Base-by-base conservation (phyloP, 2,888 invertebrate species). In the Gymnoscelis rufifasciata region DNA sequence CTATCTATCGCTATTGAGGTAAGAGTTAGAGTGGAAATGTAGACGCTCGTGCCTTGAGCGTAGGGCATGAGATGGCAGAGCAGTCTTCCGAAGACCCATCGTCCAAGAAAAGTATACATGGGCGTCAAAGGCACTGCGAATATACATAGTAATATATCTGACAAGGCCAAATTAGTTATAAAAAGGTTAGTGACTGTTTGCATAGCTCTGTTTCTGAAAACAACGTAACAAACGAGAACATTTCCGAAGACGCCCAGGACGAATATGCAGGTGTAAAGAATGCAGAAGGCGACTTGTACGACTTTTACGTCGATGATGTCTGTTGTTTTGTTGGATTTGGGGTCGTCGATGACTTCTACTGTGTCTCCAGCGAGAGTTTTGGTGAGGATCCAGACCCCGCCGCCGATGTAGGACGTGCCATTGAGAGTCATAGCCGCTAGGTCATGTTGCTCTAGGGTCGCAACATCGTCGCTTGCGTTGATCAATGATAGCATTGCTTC, bases 1-100 rank as follows among this genome's bases (percentile, higher is more conserved):
- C 97, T 90, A 78, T 97, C 97, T 56, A 97, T 92, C 3, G 97
- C 97, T 62, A 97, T 97, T 19, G 96, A 94, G n/a, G 95, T 96
- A 13, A 97, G 89, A 0, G 97, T 97, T 46, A 97, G 86, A 0
- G 96, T 96, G 19, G 95, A 95, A 56, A 97, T 95, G 82, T 97
- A 97, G 33, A 97, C 95, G 69, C 95, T 94, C 38, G 94, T 93
- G 13, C 95, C 96, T 83, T 95, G 94, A 6, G 94, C 93, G 76
- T 95, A 95, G 0, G 96, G 94, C 56, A 97, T 93, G 35, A 96
- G 83, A 71, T 96, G 95, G 73, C 97, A 97, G 5, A 96, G 89
- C 0, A 92, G 82, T 45, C 91, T 90, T 1, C 97, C 97, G 69
- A 97, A 96, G 3, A 95, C 90, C 97, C 97, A 97, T 67, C 92